These are phyloP conservation scores for Bombus affinis DNA, from an alignment of 1,140 invertebrate genomes.

Conservation along the genomic window DNA sequence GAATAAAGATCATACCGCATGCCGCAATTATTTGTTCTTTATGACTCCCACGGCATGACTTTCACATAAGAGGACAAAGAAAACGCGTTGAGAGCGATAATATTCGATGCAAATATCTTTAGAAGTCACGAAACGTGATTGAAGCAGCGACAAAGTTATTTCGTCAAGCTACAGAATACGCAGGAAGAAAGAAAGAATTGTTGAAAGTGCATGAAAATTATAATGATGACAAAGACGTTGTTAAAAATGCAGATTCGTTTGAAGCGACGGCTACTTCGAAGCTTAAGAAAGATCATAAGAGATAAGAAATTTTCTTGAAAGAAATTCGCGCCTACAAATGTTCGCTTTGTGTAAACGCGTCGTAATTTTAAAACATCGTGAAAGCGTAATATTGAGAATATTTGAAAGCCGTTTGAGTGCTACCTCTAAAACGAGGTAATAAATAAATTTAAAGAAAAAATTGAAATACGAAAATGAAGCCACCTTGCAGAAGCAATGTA, in stretches of 20 bases:
- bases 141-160: background rate
- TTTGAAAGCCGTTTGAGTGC: too few species aligned
- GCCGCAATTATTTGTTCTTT: background rate
- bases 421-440: too few species aligned
- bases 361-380: too few species aligned
- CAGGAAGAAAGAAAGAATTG: background rate
- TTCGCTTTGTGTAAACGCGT: too few species aligned
- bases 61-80: background rate
- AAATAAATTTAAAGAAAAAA: too few species aligned
- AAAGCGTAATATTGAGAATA: too few species aligned
- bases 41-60: background rate
- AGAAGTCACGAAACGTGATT: background rate
- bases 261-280: too few species aligned
- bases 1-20: background rate
- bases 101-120: background rate
- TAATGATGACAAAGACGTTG: background rate
- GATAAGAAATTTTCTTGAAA: background rate
- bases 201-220: background rate
- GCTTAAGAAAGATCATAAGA: background rate
- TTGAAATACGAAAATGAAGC: too few species aligned
- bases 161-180: background rate
- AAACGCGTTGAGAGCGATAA: background rate
- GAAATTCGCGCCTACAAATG: background rate
- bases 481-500: too few species aligned
- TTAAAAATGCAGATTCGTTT: background rate